Conservation (phyloP, 2,797 vertebrate species). For the Gymnoscopelus microlampas region DNA sequence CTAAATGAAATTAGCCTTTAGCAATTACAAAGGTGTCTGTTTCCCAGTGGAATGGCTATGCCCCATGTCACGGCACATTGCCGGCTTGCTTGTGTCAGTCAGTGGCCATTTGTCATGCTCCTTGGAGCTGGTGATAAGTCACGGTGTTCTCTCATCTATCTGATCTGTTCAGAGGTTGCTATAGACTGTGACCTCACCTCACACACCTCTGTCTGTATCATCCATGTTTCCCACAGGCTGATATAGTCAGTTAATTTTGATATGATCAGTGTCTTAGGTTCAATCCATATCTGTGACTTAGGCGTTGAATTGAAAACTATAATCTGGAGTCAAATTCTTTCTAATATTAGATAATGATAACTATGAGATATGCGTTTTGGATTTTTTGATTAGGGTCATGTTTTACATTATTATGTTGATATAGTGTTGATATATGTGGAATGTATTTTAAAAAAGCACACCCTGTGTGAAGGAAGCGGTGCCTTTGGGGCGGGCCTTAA, state of each 20-base stretch:
- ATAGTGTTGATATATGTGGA: too few species aligned
- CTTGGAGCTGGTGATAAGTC: conserved; percentile 32
- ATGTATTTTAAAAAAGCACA: too few species aligned
- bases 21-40: conserved; percentile 49
- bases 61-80: conserved; percentile 7
- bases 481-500: too few species aligned
- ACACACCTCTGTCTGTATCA: conserved; percentile 17
- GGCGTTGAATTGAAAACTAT: conserved; percentile 10
- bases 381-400: too few species aligned
- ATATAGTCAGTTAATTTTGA: conserved; percentile 23
- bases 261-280: conserved; percentile 30
- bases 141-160: background rate
- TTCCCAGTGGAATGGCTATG: conserved; percentile 35
- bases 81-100: too few species aligned
- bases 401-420: too few species aligned
- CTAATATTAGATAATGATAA: too few species aligned
- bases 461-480: too few species aligned
- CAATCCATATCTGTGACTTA: conserved; percentile 17
- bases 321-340: too few species aligned
- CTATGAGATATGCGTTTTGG: too few species aligned
- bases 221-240: conserved; percentile 7
- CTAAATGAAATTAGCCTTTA: too few species aligned
- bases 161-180: conserved; percentile 25
- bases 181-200: conserved; percentile 11
- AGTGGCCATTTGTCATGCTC: conserved; percentile 15